Percentiles rank a stretch among this genome's conserved stretches.
These are phyloP conservation scores for Pseudomugil gertrudae DNA, from an alignment of 2,797 vertebrate species.

Conservation along the genomic window DNA sequence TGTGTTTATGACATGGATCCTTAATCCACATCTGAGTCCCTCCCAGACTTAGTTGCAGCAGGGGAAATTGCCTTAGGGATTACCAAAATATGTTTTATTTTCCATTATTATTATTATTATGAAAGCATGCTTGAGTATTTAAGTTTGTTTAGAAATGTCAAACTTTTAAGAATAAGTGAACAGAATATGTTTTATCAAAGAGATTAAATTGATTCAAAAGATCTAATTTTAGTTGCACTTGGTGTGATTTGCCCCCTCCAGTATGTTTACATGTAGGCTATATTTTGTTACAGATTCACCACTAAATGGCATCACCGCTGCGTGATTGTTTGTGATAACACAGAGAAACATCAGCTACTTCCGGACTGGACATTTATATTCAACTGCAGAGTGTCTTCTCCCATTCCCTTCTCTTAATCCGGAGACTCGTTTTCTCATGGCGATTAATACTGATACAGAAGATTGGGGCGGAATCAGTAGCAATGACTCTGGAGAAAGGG, in stretches of 20 bases:
- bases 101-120: background rate
- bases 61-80: background rate
- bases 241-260: background rate
- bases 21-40: too few species aligned
- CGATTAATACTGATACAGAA: slow-evolving; percentile 86
- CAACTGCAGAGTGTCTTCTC: background rate
- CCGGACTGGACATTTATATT: slow-evolving; percentile 1
- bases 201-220: background rate
- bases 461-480: slow-evolving; percentile 84
- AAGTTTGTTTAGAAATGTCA: background rate
- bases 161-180: background rate
- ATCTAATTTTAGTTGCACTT: background rate
- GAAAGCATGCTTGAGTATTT: background rate
- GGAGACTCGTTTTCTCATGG: slow-evolving; percentile 57
- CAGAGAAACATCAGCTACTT: slow-evolving; percentile 13
- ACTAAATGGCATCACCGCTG: slow-evolving; percentile 14
- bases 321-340: slow-evolving; percentile 7
- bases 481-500: slow-evolving; percentile 88
- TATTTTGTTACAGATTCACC: slow-evolving; percentile 43
- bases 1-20: too few species aligned
- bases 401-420: slow-evolving; percentile 48
- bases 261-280: slow-evolving; percentile 6
- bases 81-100: background rate
- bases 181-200: background rate
- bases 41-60: too few species aligned